Evolutionary conservation across 2,113 vertebrate genomes (phyloP).

Genomic region (Dendrocopos noguchii): DNA sequence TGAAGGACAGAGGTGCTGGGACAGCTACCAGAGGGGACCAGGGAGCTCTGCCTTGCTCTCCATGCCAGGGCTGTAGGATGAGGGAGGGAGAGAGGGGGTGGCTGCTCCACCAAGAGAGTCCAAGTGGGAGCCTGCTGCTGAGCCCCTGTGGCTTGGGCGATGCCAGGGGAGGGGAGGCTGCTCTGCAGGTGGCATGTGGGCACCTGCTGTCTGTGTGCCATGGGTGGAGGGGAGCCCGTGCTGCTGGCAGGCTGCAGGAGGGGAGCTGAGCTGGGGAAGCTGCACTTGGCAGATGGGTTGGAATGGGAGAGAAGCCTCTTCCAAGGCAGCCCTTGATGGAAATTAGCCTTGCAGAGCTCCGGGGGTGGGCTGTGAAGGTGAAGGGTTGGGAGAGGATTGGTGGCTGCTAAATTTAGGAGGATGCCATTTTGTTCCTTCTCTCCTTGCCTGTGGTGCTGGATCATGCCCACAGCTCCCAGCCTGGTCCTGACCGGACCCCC

Average conservation of each 20-base stretch:
- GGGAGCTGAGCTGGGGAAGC: background rate
- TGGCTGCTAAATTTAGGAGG: background rate
- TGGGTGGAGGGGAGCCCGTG: background rate
- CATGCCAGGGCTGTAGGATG: background rate
- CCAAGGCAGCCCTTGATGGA: background rate
- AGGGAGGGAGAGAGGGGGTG: background rate
- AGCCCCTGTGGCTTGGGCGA: background rate
- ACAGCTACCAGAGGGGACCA: background rate
- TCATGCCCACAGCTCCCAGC: background rate
- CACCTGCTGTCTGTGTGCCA: background rate
- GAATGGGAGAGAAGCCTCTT: background rate
- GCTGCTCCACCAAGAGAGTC: background rate
- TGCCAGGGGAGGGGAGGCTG: background rate
- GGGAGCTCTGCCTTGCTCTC: background rate
- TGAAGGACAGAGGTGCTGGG: background rate
- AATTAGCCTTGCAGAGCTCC: background rate
- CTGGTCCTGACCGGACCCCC: background rate
- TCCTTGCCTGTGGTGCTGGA: background rate
- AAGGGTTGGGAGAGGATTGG: background rate
- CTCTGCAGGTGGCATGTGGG: background rate
- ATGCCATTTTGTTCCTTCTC: background rate
- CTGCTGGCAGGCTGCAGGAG: background rate
- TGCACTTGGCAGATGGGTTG: background rate
- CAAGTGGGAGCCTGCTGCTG: background rate
- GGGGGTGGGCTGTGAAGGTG: background rate